Conservation (phyloP, 2,113 vertebrate genomes). For the Macrotis lagotis region DNA sequence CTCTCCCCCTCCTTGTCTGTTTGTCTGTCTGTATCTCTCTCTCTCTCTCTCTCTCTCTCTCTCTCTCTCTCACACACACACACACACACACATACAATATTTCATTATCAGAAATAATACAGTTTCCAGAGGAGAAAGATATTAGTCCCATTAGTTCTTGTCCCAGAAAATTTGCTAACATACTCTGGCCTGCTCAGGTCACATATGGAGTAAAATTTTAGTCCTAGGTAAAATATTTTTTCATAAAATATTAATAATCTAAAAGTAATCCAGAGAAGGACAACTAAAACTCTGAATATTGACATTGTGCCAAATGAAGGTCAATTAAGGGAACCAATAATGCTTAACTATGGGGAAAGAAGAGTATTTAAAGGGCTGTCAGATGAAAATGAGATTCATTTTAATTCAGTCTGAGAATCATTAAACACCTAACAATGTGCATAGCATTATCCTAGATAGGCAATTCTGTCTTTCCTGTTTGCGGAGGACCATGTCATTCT, state of each 20-base stretch:
- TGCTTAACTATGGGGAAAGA: not conserved
- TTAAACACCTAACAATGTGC: not conserved
- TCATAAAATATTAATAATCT: not conserved
- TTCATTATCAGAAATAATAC: no score
- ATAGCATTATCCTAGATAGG: not conserved
- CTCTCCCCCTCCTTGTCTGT: no score
- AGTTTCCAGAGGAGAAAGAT: no score
- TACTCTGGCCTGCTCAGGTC: not conserved
- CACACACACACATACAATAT: no score
- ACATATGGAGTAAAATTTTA: not conserved
- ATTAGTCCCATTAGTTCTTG: no score
- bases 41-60: no score
- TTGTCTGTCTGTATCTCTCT: no score
- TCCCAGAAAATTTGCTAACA: not conserved
- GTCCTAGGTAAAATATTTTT: not conserved
- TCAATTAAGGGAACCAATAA: not conserved
- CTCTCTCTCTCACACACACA: no score
- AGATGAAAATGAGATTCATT: not conserved
- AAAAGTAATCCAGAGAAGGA: not conserved
- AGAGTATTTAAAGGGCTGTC: not conserved
- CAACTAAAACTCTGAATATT: not conserved
- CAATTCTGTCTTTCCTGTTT: no score
- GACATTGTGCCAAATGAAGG: not conserved
- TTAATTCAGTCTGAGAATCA: not conserved
- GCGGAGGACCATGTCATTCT: no score